These are phyloP conservation scores for Proterorhinus semilunaris DNA, from an alignment of 2,113 vertebrate genomes.

Conservation along the genomic window DNA sequence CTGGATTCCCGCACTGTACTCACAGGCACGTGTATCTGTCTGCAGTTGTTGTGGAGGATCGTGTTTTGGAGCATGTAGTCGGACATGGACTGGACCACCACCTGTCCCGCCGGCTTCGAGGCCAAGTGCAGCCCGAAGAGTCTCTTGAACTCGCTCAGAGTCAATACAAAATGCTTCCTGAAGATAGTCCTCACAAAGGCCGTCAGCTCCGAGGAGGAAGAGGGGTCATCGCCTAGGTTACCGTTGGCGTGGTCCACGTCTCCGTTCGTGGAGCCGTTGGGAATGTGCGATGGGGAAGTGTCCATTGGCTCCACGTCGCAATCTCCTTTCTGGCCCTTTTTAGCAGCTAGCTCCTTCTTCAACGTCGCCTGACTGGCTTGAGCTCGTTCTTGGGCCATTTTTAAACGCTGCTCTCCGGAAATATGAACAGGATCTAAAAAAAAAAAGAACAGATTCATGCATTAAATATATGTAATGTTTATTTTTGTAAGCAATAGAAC, in stretches of 20 bases:
- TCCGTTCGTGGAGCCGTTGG: constrained; percentile 82
- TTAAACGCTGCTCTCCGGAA: constrained; percentile 87
- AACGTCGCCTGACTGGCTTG: constrained; percentile 80
- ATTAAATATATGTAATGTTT: not conserved
- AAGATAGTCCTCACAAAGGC: constrained; percentile 88
- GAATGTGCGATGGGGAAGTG: constrained; percentile 64
- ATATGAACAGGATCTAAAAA: constrained; percentile 74
- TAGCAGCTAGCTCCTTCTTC: constrained; percentile 81
- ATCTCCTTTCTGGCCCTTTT: constrained; percentile 28
- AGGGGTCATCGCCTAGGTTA: constrained; percentile 49
- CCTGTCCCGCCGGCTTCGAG: constrained; percentile 86
- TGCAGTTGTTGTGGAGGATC: constrained; percentile 88
- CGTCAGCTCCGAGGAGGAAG: constrained; percentile 81
- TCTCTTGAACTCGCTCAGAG: constrained; percentile 94
- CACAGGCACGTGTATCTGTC: constrained; percentile 98
- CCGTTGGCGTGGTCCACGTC: constrained; percentile 76
- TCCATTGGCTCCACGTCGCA: constrained; percentile 84
- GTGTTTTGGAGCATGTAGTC: constrained; percentile 94
- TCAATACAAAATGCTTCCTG: constrained; percentile 91
- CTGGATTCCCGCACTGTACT: constrained; percentile 70
- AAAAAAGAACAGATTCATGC: not conserved
- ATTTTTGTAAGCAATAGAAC: not conserved
- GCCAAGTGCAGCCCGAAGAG: constrained; percentile 94
- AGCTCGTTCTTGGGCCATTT: constrained; percentile 80
- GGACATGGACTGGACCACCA: constrained; percentile 85